phyloP scores from a whole-genome alignment of 1,140 invertebrate genomes.

The Papilio dardanus region DNA sequence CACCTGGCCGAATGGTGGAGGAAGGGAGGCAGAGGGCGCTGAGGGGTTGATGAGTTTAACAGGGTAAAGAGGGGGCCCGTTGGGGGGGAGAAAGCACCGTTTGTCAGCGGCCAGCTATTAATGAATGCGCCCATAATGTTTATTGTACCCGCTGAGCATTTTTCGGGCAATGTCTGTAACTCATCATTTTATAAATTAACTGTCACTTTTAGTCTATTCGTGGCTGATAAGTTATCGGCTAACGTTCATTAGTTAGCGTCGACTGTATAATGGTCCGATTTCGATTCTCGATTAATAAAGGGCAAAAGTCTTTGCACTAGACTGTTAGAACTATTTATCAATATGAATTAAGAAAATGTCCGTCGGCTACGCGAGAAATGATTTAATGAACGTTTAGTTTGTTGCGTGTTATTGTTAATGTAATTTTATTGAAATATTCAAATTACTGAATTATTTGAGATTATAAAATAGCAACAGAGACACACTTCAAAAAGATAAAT shows the following conservation, averaged over 20 bases:
- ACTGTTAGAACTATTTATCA: constrained; percentile 26
- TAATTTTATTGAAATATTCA: constrained; percentile 31
- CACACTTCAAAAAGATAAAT: not conserved
- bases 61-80: constrained; percentile 60
- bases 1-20: constrained; percentile 74
- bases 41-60: constrained; percentile 63
- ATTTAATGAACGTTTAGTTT: constrained; percentile 29
- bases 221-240: constrained; percentile 32
- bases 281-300: constrained; percentile 36
- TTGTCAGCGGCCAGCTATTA: constrained; percentile 78
- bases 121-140: constrained; percentile 77
- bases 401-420: constrained; percentile 28
- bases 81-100: constrained; percentile 66
- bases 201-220: constrained; percentile 56
- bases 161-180: constrained; percentile 69
- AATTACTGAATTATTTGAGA: constrained; percentile 5
- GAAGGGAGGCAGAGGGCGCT: constrained; percentile 49
- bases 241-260: constrained; percentile 27
- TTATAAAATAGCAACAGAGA: not conserved
- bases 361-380: constrained; percentile 6
- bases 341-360: constrained; percentile 33
- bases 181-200: constrained; percentile 78
- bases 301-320: constrained; percentile 28
- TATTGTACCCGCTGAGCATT: constrained; percentile 73
- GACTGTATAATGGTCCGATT: constrained; percentile 23